Conservation (phyloP, 2,888 invertebrate species). For the Eurytoma californica region DNA sequence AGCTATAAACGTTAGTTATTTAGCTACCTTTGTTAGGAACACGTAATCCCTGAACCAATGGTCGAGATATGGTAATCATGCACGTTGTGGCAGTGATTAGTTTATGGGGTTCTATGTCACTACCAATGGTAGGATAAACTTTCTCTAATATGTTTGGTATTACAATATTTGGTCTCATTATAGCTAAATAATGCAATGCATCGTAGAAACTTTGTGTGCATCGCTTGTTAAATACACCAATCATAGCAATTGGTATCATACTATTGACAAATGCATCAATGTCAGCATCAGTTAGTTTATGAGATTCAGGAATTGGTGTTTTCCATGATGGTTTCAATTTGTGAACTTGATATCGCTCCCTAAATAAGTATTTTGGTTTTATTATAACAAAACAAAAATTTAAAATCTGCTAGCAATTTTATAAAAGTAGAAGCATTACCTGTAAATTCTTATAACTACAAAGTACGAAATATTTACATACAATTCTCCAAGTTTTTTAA, state of each 20-base stretch:
- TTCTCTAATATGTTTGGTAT: conserved; percentile 89
- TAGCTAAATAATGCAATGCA: conserved; percentile 85
- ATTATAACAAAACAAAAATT: conserved; percentile 2
- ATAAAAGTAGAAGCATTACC: conserved; percentile 64
- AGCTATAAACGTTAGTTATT: neutral
- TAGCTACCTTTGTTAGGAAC: conserved; percentile 66
- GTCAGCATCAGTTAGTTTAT: conserved; percentile 86
- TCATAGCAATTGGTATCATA: conserved; percentile 84
- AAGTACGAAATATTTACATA: conserved; percentile 82
- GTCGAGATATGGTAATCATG: conserved; percentile 82
- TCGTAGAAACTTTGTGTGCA: conserved; percentile 75
- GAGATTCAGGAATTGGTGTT: conserved; percentile 80
- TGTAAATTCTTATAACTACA: conserved; percentile 79
- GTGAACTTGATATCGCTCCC: conserved; percentile 79
- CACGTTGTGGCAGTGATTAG: conserved; percentile 84
- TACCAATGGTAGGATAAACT: conserved; percentile 87
- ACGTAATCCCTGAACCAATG: conserved; percentile 77
- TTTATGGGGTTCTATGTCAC: conserved; percentile 92
- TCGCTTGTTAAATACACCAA: conserved; percentile 87
- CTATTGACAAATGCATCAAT: conserved; percentile 88
- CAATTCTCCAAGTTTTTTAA: conserved; percentile 81
- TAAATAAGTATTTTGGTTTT: conserved; percentile 61
- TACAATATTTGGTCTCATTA: conserved; percentile 87
- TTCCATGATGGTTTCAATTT: conserved; percentile 80
- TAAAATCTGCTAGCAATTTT: neutral